phyloP scores from a whole-genome alignment of 2,113 vertebrate species.

The Synchiropus splendidus region DNA sequence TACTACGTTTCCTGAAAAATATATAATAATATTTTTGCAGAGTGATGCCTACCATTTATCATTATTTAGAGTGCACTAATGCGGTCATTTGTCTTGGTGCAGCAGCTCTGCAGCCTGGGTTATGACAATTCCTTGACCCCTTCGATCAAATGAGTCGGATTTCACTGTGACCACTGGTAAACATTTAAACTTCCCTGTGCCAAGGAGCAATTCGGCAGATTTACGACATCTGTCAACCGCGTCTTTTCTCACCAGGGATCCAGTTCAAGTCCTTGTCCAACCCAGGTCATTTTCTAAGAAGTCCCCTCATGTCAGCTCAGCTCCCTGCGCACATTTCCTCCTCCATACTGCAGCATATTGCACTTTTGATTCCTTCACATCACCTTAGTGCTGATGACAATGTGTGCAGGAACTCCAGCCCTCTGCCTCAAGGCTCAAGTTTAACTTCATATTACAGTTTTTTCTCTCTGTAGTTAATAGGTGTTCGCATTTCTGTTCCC shows the following conservation, averaged over 20 bases:
- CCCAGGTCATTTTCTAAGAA: conserved; percentile 22
- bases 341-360: conserved; percentile 14
- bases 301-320: conserved; percentile 20
- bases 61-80: no score
- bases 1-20: no score
- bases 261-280: conserved; percentile 34
- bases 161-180: conserved; percentile 21
- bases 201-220: conserved; percentile 32
- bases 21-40: no score
- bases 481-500: conserved; percentile 46
- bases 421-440: conserved; percentile 30
- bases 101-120: no score
- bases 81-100: no score
- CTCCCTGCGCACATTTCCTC: conserved; percentile 7
- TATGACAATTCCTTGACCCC: conserved; percentile 12
- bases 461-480: conserved; percentile 50
- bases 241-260: conserved; percentile 42
- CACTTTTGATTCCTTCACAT: conserved; percentile 32
- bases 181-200: conserved; percentile 39
- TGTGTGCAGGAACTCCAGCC: conserved; percentile 35
- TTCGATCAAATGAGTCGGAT: no score
- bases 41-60: no score
- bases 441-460: conserved; percentile 41
- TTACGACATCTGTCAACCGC: conserved; percentile 49
- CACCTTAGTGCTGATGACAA: conserved; percentile 36